Base-by-base conservation (phyloP, 2,113 vertebrate genomes). In the Stercorarius parasiticus region DNA sequence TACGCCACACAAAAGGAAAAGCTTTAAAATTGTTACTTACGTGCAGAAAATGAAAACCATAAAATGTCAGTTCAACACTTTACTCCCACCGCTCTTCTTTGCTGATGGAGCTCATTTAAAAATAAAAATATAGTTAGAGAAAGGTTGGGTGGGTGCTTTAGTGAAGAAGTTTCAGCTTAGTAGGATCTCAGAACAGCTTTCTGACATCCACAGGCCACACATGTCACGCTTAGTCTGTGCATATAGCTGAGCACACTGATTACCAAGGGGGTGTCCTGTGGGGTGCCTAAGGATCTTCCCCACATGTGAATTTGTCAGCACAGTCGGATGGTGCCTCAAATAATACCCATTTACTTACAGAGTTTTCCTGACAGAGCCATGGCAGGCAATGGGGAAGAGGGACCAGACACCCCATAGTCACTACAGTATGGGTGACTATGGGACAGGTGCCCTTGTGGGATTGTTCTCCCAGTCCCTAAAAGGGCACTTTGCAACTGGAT, bases 161-260 rank as follows among this genome's bases (percentile, higher is more conserved):
- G 29, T 85, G 64, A 96, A 92, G 82, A 97, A 95, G 69, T 88
- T 91, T 86, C 72, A 82, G 47, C 70, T 59, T 69, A 47, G 22
- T n/a, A 13, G 34, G 67, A 62, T 90, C 96, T 95, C 79, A 84
- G 78, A 95, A 62, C 42, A 87, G 29, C 23, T 82, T 74, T 78
- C 50, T 93, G 86, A 72, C 43, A 62, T 32, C 29, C 43, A 52
- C 16, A 65, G 26, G 40, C 29, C n/a, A 71, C 26, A 30, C 0
- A 2, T 4, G 8, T 23, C 3, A 45, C 64, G 27, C 13, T 18
- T 47, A 42, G 13, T 52, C 38, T 69, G 20, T 34, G 23, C 0
- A 0, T 30, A 23, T 1, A 55, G n/a, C 13, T 86, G 64, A 65
- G 43, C 43, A 36, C 2, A 5, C 22, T 32, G 47, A 26, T 2